Evolutionary conservation across 2,797 vertebrate genomes (phyloP).

Genomic region (Coendou prehensilis): DNA sequence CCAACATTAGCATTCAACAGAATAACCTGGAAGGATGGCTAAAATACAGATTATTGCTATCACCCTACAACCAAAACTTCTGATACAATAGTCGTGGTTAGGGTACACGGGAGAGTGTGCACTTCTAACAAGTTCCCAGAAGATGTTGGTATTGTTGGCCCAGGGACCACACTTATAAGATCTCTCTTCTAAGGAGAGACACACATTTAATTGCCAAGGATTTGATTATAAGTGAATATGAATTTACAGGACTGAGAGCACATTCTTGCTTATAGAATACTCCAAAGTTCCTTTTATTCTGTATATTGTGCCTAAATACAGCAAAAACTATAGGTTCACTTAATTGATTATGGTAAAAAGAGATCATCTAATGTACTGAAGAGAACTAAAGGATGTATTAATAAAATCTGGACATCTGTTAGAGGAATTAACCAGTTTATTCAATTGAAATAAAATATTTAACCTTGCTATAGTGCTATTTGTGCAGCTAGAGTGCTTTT

Average conservation of each 20-base stretch:
- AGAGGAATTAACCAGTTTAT: neutral
- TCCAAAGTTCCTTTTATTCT: neutral
- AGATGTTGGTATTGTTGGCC: neutral
- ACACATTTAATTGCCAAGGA: neutral
- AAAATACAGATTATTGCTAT: neutral
- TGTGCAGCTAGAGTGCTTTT: neutral
- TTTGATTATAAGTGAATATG: neutral
- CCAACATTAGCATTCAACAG: neutral
- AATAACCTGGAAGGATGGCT: neutral
- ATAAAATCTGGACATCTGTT: neutral
- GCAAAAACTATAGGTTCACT: neutral
- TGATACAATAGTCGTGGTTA: neutral
- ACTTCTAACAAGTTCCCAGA: neutral
- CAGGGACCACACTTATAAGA: neutral
- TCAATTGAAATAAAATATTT: constrained; percentile 31
- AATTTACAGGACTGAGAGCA: neutral
- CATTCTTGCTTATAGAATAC: neutral
- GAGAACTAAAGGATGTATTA: neutral
- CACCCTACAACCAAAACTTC: neutral
- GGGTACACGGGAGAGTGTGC: neutral
- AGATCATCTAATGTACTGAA: neutral
- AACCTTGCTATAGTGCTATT: neutral
- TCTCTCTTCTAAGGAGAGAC: neutral
- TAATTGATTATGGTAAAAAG: constrained; percentile 29
- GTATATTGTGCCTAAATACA: neutral